phyloP scores from a whole-genome alignment of 2,888 invertebrate genomes.

The Microplitis deprimator region DNA sequence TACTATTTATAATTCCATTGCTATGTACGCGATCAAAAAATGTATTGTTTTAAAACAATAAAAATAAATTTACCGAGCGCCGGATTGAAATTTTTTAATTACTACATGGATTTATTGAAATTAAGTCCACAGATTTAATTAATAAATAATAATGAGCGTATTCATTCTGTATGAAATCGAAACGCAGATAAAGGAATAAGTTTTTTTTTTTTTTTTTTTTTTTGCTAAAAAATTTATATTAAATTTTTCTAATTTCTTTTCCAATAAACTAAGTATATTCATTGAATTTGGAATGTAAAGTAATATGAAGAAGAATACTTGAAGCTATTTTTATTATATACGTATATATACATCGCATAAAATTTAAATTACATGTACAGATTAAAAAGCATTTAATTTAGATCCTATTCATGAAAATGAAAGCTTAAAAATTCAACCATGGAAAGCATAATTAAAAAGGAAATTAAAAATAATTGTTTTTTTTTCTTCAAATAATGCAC shows the following conservation, averaged over 20 bases:
- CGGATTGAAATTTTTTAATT: background rate
- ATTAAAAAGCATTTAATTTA: background rate
- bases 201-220: no score
- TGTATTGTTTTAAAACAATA: background rate
- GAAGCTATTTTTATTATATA: background rate
- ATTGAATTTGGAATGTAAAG: background rate
- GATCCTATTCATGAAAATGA: background rate
- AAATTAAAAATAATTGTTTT: background rate
- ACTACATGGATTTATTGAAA: background rate
- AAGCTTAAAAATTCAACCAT: background rate
- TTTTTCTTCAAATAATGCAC: background rate
- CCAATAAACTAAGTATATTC: background rate
- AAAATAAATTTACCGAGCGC: background rate
- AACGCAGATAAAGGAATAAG: background rate
- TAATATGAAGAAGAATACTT: background rate
- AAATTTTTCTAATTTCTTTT: background rate
- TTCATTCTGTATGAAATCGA: background rate
- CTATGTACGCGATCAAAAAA: background rate
- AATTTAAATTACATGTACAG: background rate
- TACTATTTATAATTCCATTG: background rate
- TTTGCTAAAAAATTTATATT: background rate
- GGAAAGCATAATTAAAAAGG: background rate
- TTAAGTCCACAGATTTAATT: background rate
- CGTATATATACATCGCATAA: background rate
- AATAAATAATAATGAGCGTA: background rate